phyloP scores from a whole-genome alignment of 2,888 invertebrate genomes.

The Macaria liturata region DNA sequence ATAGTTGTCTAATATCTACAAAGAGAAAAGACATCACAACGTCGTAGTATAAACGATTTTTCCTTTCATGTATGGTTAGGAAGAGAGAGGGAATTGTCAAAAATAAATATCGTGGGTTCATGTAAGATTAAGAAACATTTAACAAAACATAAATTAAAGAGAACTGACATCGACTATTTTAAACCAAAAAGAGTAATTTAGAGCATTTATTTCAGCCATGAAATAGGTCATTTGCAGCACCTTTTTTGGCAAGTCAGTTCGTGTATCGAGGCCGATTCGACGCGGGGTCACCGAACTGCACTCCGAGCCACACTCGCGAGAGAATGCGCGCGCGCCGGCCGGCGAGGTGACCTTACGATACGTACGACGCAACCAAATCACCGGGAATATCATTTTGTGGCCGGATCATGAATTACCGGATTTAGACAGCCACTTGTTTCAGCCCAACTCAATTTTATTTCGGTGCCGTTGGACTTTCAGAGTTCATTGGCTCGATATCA shows the following conservation, averaged over 20 bases:
- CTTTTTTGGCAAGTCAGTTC: conserved; percentile 32
- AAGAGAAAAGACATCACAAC: no score
- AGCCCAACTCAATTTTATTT: conserved; percentile 6
- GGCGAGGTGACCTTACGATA: conserved; percentile 28
- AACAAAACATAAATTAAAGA: no score
- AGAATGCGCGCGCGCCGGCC: conserved; percentile 23
- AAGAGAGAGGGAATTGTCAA: no score
- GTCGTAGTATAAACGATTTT: no score
- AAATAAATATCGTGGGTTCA: no score
- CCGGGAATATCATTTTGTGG: conserved; percentile 9
- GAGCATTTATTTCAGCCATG: neutral
- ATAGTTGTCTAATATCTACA: no score
- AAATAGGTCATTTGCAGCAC: conserved; percentile 9
- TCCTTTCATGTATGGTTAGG: no score
- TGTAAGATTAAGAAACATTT: no score
- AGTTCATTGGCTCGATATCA: conserved; percentile 9
- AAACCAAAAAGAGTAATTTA: no score
- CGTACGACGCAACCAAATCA: conserved; percentile 21
- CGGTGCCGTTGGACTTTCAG: conserved; percentile 8
- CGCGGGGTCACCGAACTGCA: conserved; percentile 65
- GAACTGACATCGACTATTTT: no score
- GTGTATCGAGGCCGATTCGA: conserved; percentile 38
- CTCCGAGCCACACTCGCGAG: conserved; percentile 21
- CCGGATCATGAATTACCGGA: conserved; percentile 18
- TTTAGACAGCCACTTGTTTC: conserved; percentile 12